A percentile compares a stretch with the other conserved stretches of the same genome.
phyloP scores from a whole-genome alignment of 2,888 invertebrate species.

The Melanostoma mellinum region DNA sequence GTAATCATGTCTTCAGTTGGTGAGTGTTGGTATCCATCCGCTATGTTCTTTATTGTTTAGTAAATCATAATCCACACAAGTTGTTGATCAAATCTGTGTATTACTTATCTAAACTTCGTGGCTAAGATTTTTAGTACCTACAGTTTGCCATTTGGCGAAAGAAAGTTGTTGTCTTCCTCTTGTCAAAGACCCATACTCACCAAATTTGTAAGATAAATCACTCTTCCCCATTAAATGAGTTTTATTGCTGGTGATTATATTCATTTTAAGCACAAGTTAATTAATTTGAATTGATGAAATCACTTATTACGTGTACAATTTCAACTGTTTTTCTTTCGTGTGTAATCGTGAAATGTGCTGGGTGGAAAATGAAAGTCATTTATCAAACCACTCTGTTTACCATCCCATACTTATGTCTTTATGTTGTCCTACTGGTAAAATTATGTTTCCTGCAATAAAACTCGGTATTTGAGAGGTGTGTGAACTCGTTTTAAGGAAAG shows the following conservation, averaged over 20 bases:
- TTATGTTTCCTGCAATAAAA: slow-evolving; percentile 60
- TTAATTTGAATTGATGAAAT: slow-evolving; percentile 61
- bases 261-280: slow-evolving; percentile 39
- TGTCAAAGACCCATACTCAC: too few species aligned
- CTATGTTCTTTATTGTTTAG: too few species aligned
- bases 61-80: too few species aligned
- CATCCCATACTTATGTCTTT: background rate
- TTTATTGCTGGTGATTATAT: slow-evolving; percentile 14
- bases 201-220: too few species aligned
- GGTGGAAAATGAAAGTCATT: slow-evolving; percentile 35
- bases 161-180: too few species aligned
- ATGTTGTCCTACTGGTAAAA: slow-evolving; percentile 42
- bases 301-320: slow-evolving; percentile 40
- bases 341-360: slow-evolving; percentile 7
- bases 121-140: too few species aligned
- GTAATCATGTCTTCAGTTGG: too few species aligned
- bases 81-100: too few species aligned
- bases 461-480: slow-evolving; percentile 34
- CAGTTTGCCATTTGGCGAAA: too few species aligned
- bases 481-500: background rate
- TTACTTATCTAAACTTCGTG: too few species aligned
- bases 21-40: too few species aligned
- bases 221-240: too few species aligned
- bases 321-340: background rate
- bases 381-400: background rate